A percentile compares a stretch with the other conserved stretches of the same genome.
phyloP scores from a whole-genome alignment of 2,888 invertebrate species.

The Catotricha subobsoleta region DNA sequence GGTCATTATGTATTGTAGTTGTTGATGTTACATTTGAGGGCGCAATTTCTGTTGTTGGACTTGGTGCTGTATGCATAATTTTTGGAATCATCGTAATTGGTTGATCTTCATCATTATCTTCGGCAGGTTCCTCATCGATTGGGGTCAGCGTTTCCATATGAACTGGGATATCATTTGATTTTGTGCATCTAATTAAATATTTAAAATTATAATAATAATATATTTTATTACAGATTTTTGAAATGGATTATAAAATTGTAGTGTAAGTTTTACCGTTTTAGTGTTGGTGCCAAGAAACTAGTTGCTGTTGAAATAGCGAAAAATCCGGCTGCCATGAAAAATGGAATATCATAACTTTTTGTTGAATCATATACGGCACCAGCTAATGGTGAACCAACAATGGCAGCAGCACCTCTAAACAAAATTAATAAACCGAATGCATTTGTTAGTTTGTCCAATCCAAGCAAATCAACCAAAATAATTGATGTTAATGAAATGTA shows the following conservation, averaged over 20 bases:
- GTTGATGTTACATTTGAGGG: constrained; percentile 1
- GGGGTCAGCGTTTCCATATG: constrained; percentile 57
- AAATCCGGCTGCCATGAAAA: constrained; percentile 80
- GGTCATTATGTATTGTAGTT: neutral
- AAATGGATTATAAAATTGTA: constrained; percentile 11
- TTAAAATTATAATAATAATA: constrained; percentile 1
- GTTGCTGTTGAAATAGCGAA: constrained; percentile 70
- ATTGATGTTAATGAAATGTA: constrained; percentile 97
- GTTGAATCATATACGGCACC: constrained; percentile 85
- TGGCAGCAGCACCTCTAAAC: constrained; percentile 87
- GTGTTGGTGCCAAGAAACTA: constrained; percentile 63
- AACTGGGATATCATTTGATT: constrained; percentile 41
- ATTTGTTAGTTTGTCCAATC: constrained; percentile 88
- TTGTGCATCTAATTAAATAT: constrained; percentile 15
- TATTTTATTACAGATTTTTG: neutral
- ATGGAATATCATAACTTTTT: constrained; percentile 67
- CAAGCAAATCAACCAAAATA: constrained; percentile 88
- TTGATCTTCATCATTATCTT: constrained; percentile 56
- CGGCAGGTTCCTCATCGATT: constrained; percentile 69
- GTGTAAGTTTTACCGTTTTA: constrained; percentile 34
- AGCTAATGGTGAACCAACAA: constrained; percentile 65
- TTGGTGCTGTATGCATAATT: constrained; percentile 61
- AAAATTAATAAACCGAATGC: constrained; percentile 92
- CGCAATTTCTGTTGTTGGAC: constrained; percentile 27
- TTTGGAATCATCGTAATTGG: constrained; percentile 60